A percentile compares a stretch with the other conserved stretches of the same genome.
Evolutionary conservation across 2,797 vertebrate genomes (phyloP).

Genomic region (Glossophaga mutica): DNA sequence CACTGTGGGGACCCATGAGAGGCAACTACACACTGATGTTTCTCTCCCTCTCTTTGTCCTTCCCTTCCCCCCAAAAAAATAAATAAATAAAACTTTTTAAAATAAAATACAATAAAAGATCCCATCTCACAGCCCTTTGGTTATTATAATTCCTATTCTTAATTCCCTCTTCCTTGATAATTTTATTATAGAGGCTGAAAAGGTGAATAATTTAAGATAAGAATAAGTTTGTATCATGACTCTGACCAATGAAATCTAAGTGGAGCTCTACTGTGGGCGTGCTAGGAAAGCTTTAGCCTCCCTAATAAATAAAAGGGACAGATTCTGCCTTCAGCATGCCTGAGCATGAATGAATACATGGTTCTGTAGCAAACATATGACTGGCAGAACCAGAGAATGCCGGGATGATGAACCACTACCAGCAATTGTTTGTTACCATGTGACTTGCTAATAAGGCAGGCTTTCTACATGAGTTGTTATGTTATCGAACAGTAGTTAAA

Average conservation of each 20-base stretch:
- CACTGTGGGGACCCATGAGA: too few species aligned
- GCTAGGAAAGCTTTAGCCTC: neutral
- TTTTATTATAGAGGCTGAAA: neutral
- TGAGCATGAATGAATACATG: neutral
- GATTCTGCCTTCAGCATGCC: neutral
- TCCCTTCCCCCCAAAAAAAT: too few species aligned
- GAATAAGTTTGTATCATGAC: neutral
- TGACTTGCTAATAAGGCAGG: neutral
- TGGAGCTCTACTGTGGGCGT: neutral
- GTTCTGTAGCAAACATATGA: neutral
- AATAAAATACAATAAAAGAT: too few species aligned
- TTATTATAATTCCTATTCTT: neutral
- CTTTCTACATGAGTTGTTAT: neutral
- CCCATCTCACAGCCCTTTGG: neutral
- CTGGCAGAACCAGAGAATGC: neutral
- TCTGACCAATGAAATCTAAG: neutral
- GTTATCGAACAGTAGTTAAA: neutral
- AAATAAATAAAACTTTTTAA: too few species aligned
- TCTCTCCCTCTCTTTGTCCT: too few species aligned
- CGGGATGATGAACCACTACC: neutral
- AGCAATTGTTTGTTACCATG: neutral
- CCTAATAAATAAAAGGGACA: neutral
- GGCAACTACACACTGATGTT: too few species aligned
- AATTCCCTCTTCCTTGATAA: neutral
- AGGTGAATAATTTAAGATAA: neutral